phyloP scores from a whole-genome alignment of 2,113 vertebrate genomes.

The Pao palembangensis region DNA sequence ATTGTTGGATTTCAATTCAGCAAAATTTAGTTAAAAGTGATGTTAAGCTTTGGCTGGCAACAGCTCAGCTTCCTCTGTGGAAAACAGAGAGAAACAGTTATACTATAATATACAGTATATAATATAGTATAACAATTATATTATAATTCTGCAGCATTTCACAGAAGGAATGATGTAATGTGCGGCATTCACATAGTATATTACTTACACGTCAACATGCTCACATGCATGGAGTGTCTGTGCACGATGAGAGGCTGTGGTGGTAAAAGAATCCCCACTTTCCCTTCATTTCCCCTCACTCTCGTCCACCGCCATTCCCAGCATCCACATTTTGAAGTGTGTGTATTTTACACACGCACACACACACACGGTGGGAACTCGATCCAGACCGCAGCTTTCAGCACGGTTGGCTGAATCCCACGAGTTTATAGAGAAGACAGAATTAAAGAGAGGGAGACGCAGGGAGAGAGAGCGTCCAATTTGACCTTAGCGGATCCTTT shows the following conservation, averaged over 20 bases:
- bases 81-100: background rate
- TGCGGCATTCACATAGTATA: conserved; percentile 9
- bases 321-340: conserved; percentile 38
- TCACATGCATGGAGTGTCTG: background rate
- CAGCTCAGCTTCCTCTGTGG: background rate
- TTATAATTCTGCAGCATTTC: background rate
- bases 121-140: too few relatives aligned
- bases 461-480: conserved; percentile 45
- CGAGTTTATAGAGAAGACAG: conserved; percentile 51
- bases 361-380: conserved; percentile 40
- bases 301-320: conserved; percentile 55
- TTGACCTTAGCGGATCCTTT: conserved; percentile 45
- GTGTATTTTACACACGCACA: too few relatives aligned
- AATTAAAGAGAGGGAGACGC: conserved; percentile 43
- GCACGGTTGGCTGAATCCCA: conserved; percentile 39
- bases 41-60: background rate
- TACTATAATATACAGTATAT: too few relatives aligned
- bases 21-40: too few relatives aligned
- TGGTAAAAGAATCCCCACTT: conserved; percentile 52
- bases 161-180: background rate
- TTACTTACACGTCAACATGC: conserved; percentile 6
- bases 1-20: too few relatives aligned
- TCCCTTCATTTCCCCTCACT: conserved; percentile 41
- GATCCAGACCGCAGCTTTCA: conserved; percentile 63
- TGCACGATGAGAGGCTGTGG: conserved; percentile 31